Percentiles rank a stretch among this genome's conserved stretches.
These are phyloP conservation scores for Microchirus variegatus DNA, from an alignment of 2,797 vertebrate genomes.

Conservation along the genomic window DNA sequence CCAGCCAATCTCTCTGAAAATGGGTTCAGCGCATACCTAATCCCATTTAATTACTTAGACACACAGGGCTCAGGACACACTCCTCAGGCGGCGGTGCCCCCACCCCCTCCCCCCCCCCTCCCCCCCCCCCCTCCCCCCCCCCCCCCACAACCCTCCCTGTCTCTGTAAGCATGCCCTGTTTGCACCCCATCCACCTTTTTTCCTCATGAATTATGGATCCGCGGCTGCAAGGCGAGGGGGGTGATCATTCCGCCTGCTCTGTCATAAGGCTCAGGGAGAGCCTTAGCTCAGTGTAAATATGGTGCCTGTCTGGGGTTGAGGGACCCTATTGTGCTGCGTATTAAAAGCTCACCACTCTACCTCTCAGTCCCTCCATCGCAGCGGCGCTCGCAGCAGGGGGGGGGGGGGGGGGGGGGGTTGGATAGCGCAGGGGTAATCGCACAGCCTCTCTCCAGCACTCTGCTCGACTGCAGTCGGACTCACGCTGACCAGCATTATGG, in stretches of 20 bases:
- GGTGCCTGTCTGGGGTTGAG: conserved; percentile 76
- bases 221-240: conserved; percentile 76
- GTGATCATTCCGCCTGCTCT: conserved; percentile 78
- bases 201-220: conserved; percentile 83
- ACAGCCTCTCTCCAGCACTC: conserved; percentile 72
- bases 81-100: conserved; percentile 62
- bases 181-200: conserved; percentile 77
- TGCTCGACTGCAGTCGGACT: conserved; percentile 59
- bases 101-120: conserved; percentile 47
- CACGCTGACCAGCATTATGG: conserved; percentile 72
- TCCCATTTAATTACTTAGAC: conserved; percentile 83
- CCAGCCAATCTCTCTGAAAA: conserved; percentile 82
- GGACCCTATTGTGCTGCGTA: conserved; percentile 79
- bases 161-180: conserved; percentile 76
- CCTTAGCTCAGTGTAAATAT: conserved; percentile 78
- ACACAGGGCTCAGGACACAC: conserved; percentile 80
- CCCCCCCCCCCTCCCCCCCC: conserved; percentile 43
- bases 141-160: too few species aligned
- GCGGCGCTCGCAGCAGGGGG: conserved; percentile 64
- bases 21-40: conserved; percentile 82
- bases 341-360: conserved; percentile 79
- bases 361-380: conserved; percentile 66
- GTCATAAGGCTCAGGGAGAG: conserved; percentile 76
- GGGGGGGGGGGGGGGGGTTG: conserved; percentile 49
- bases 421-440: conserved; percentile 71